Percentiles rank a stretch among this genome's conserved stretches.
These are phyloP conservation scores for Therioaphis trifolii DNA, from an alignment of 2,888 invertebrate genomes.

Conservation along the genomic window DNA sequence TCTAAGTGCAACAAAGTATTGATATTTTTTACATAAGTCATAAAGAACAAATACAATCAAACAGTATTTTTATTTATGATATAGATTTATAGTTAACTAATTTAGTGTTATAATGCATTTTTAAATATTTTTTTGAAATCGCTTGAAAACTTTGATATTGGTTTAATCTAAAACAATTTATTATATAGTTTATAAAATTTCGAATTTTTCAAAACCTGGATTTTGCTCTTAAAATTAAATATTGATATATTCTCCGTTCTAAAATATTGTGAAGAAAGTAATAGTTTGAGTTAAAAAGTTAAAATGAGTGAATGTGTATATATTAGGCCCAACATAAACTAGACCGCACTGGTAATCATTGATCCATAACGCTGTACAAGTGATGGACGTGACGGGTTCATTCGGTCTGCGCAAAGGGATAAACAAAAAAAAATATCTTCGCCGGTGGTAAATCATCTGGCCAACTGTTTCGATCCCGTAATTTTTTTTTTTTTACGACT, in stretches of 20 bases:
- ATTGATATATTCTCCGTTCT: background rate
- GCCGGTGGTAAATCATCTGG: constrained; percentile 58
- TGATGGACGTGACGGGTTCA: constrained; percentile 29
- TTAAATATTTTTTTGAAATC: no score
- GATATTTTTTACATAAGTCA: no score
- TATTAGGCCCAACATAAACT: background rate
- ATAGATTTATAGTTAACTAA: no score
- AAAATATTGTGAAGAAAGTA: background rate
- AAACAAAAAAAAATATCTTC: constrained; percentile 19
- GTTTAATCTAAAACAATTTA: no score
- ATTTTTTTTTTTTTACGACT: constrained; percentile 31
- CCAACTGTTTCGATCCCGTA: constrained; percentile 48
- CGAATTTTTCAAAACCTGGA: no score
- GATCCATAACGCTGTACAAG: background rate
- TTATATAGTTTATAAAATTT: no score
- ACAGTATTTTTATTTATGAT: no score
- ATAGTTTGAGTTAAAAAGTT: background rate
- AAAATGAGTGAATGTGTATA: background rate
- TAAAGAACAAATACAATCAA: no score
- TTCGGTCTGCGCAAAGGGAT: constrained; percentile 17
- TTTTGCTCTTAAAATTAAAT: no score
- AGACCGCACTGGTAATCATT: background rate
- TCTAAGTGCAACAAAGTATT: no score
- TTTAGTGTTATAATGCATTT: no score
- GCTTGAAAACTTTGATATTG: no score